Evolutionary conservation across 2,113 vertebrate genomes (phyloP).

Genomic region (Erpornis zantholeuca): DNA sequence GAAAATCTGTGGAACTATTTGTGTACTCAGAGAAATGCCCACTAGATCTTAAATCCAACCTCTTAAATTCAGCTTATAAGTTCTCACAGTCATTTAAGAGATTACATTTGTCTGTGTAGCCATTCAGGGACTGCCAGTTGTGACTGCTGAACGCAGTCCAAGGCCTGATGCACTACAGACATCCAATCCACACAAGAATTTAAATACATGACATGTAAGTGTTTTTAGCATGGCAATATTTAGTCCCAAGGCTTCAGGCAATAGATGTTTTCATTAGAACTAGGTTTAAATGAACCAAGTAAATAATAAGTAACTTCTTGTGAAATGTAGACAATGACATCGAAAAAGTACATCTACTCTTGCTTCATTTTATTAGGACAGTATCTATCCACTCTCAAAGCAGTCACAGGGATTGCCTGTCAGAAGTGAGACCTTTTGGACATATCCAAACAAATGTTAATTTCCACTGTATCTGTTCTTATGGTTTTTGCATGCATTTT

Average conservation of each 20-base stretch:
- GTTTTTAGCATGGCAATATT: background rate
- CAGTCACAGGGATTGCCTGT: background rate
- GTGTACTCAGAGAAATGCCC: background rate
- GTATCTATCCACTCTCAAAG: background rate
- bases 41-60: background rate
- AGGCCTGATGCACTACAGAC: background rate
- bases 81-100: background rate
- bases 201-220: background rate
- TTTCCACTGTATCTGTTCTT: background rate
- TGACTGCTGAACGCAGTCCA: fast-evolving
- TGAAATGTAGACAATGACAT: background rate
- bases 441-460: background rate
- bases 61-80: background rate
- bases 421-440: background rate
- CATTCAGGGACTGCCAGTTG: background rate
- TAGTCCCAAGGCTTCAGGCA: background rate
- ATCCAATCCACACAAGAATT: background rate
- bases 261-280: background rate
- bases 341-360: background rate
- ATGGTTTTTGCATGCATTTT: background rate
- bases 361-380: background rate
- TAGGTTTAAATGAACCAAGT: background rate
- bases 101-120: fast-evolving
- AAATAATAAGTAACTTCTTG: background rate
- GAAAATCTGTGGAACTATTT: background rate